Base-by-base conservation (phyloP, 2,888 invertebrate species). In the Acleris cristana region DNA sequence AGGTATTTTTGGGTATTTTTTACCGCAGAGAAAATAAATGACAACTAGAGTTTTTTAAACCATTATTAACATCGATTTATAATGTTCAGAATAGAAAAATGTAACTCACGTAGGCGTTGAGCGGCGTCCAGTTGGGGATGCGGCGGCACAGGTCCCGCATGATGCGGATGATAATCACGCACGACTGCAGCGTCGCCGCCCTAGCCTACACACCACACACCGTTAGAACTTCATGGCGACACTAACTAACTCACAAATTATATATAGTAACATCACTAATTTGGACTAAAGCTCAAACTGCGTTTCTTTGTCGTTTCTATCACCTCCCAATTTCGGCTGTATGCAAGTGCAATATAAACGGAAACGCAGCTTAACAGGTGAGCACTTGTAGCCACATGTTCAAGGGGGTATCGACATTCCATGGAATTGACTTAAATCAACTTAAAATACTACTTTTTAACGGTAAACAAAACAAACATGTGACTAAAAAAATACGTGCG, bases 141-240 rank as follows among this genome's bases (percentile, higher is more conserved):
- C 99, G 95, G 85, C 97, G 97, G 89, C 99, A 98, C 69, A 99
- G 95, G 94, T 99, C 99, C 76, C 99, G 95, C 90, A 99, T 94
- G 82, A 99, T 96, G 74, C 99, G 95, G 84, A 99, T 98, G 82
- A 99, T 96, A 94, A 99, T 97, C 72, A 99, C 98, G 90, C 99
- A 99, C 76, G 98, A 98, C 92, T 98, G 98, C 83, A 99, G 95
- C 75, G 97, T 97, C 80, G 97, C 97, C 74, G 98, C 99, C 93
- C 98, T 97, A 95, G 99, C 99, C 98, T 98, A 74, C 82, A 78
- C 81, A 77, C 72, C 65, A 49, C 55, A 4, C 16, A 48, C 12
- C 44, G 23, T 55, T 54, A 40, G 12, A 14, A 40, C 40, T 14
- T 40, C 40, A 14, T 14, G 14, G 40, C 40, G 10, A 34, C 40